Evolutionary conservation across 2,113 vertebrate genomes (phyloP), one percentile per base, ranked within the genome.

Genomic region (Callocephalon fimbriatum): DNA sequence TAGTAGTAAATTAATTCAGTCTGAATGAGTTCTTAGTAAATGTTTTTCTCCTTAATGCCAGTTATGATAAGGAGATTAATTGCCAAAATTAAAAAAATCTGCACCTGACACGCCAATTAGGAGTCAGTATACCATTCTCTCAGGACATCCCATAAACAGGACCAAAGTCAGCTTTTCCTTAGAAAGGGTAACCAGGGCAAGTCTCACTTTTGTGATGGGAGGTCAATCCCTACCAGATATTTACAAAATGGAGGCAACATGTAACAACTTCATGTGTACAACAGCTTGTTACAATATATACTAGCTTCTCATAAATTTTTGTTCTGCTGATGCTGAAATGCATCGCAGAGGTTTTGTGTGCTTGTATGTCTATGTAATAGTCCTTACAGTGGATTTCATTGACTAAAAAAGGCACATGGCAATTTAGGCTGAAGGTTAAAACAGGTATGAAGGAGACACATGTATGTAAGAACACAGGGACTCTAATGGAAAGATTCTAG

Each of bases 391-490:
- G 20, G 29, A 53, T 44, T 80, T 80, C 25, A 32, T 9, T 66
- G 38, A 5, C 29, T 73, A 25, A 73, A 65, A 59, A 73, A 26
- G 3, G 17, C 23, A 74, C 0, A 1, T 27, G 8, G 29, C 25
- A 47, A 37, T 1, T 67, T 62, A n/a, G 18, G 15, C 31, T 58
- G 58, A 45, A n/a, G 16, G 9, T 79, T 29, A 67, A 66, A 72
- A 53, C 5, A 35, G 4, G 1, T 35, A 18, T 3, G 19, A 59
- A 66, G 23, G 37, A 59, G 11, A 44, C 5, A 20, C 2, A 2
- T n/a, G 13, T 38, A 5, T 1, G 0, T 10, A 67, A 48, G 12
- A 21, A 29, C 15, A 14, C 7, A 59, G 6, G 26, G 29, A n/a
- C 15, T 59, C 31, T 66, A 44, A 25, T 13, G 15, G 67, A 89